Conservation (phyloP, 2,797 vertebrate genomes). For the Diglossa cyanea region DNA sequence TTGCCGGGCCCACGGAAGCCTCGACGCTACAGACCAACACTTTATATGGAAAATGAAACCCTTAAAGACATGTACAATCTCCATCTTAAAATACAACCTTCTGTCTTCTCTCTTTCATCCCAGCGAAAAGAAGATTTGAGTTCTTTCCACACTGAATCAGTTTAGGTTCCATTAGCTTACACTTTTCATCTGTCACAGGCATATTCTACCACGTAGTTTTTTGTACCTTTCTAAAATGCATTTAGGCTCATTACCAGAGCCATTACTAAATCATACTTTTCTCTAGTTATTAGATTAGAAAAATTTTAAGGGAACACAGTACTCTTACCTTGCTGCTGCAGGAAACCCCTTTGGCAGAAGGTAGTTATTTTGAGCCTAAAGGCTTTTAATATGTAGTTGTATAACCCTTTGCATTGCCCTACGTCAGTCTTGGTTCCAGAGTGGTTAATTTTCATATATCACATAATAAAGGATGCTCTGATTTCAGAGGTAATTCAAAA, state of each 20-base stretch:
- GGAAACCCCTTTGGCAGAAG: neutral
- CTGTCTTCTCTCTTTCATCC: neutral
- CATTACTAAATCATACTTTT: neutral
- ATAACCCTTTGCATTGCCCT: neutral
- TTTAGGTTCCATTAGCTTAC: constrained; percentile 23
- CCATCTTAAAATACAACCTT: neutral
- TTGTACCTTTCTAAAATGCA: neutral
- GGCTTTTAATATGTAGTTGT: neutral
- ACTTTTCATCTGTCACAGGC: neutral
- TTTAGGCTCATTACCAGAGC: constrained; percentile 18
- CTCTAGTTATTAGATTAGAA: neutral
- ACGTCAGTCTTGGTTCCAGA: neutral
- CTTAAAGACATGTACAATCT: neutral
- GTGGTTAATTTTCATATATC: neutral
- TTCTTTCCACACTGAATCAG: neutral
- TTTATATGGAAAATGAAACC: neutral
- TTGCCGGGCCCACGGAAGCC: too few relatives aligned
- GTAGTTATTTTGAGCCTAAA: neutral
- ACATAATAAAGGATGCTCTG: neutral
- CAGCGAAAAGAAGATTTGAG: neutral
- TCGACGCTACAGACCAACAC: too few relatives aligned
- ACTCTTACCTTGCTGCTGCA: neutral
- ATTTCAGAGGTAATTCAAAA: neutral
- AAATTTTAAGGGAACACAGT: neutral
- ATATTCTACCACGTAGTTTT: neutral